phyloP scores from a whole-genome alignment of 2,888 invertebrate species.

The Thysanoteuthis rhombus region DNA sequence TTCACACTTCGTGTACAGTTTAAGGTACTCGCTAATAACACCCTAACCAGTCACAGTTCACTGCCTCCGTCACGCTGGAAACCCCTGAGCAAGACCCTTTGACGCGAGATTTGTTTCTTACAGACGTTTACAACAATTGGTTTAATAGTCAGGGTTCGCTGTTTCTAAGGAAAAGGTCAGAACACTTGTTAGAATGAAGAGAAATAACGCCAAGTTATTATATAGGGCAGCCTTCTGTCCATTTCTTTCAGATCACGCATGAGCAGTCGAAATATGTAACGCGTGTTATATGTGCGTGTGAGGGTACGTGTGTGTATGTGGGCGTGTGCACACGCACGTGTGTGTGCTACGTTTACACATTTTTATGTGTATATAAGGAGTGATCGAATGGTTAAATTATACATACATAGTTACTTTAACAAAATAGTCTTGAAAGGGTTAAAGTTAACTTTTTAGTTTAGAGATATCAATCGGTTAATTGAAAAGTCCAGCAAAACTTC shows the following conservation, averaged over 20 bases:
- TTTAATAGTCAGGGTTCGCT: not conserved
- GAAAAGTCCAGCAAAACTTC: too few relatives aligned
- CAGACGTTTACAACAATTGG: not conserved
- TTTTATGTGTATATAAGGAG: too few relatives aligned
- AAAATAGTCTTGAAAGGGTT: too few relatives aligned
- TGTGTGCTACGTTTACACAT: not conserved
- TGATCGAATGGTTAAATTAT: too few relatives aligned
- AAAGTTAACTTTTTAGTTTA: too few relatives aligned
- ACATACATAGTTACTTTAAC: too few relatives aligned
- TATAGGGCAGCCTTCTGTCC: not conserved
- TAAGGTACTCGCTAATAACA: not conserved
- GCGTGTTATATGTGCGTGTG: not conserved
- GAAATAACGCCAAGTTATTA: not conserved
- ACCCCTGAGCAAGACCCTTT: not conserved
- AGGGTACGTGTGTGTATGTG: not conserved
- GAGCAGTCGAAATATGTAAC: not conserved
- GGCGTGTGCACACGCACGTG: not conserved
- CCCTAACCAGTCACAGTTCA: not conserved
- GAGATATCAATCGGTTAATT: too few relatives aligned
- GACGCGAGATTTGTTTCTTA: not conserved
- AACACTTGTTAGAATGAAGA: not conserved
- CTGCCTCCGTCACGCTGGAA: not conserved
- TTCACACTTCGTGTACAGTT: not conserved
- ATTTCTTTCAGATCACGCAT: not conserved
- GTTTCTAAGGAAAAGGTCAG: not conserved